phyloP scores from a whole-genome alignment of 1,140 invertebrate species.

The Neomicropteryx cornuta region DNA sequence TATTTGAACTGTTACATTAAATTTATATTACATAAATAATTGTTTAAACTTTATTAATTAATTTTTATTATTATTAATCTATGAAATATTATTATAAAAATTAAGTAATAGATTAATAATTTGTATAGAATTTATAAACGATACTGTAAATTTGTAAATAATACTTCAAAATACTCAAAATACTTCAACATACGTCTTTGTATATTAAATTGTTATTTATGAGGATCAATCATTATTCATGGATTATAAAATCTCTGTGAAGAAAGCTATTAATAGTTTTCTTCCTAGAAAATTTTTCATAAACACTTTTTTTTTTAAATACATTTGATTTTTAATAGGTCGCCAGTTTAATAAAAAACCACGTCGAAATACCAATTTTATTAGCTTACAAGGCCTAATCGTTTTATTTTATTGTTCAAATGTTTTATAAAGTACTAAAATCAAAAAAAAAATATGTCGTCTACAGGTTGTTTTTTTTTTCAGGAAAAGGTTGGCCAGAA shows the following conservation, averaged over 20 bases:
- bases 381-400: not conserved
- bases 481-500: constrained; percentile 24
- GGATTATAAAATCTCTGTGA: not conserved
- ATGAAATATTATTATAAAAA: not conserved
- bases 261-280: not conserved
- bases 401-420: constrained; percentile 5
- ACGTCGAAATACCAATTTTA: not conserved
- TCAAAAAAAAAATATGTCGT: too few species aligned
- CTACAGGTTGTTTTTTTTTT: constrained; percentile 17
- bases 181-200: not conserved
- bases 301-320: not conserved
- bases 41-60: not conserved
- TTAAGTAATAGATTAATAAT: not conserved
- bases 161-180: too few species aligned
- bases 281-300: not conserved
- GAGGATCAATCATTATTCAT: not conserved
- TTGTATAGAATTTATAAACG: too few species aligned
- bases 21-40: constrained; percentile 1
- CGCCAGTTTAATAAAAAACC: too few species aligned
- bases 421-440: too few species aligned
- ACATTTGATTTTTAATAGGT: too few species aligned
- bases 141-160: too few species aligned
- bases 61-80: too few species aligned
- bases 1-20: constrained; percentile 12
- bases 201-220: not conserved